Percentiles rank a stretch among this genome's conserved stretches.
Conservation (phyloP, 2,113 vertebrate species). For the Toxostoma redivivum region DNA sequence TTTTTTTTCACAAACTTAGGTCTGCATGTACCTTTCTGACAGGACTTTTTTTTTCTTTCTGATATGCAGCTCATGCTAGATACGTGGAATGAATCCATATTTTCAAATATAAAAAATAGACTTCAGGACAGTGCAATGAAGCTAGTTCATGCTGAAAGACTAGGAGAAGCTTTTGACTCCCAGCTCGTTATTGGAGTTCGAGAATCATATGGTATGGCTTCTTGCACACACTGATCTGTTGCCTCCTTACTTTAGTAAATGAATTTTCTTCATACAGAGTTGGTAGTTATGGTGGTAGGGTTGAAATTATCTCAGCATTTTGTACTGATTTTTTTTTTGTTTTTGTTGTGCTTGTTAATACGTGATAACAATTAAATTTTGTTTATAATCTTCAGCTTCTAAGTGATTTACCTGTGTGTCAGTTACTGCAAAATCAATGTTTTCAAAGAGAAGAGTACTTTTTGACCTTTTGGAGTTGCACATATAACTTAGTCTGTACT, state of each 20-base stretch:
- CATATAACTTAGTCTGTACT: not conserved
- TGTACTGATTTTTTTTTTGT: not conserved
- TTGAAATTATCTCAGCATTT: not conserved
- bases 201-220: constrained; percentile 92
- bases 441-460: not conserved
- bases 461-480: not conserved
- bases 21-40: not conserved
- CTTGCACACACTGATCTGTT: not conserved
- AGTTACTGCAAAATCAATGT: not conserved
- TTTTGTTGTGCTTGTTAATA: not conserved
- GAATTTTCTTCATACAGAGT: not conserved
- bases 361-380: not conserved
- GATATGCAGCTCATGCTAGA: constrained; percentile 91
- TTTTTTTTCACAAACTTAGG: not conserved
- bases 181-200: constrained; percentile 97
- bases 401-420: not conserved
- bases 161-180: constrained; percentile 99
- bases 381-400: not conserved
- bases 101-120: constrained; percentile 98
- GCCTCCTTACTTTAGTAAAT: not conserved
- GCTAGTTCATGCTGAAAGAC: constrained; percentile 92
- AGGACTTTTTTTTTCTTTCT: not conserved
- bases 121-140: constrained; percentile 99
- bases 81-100: constrained; percentile 99
- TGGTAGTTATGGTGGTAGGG: not conserved